Evolutionary conservation across 2,888 invertebrate species (phyloP), one percentile per base, ranked within the genome.

Genomic region (Diogma glabrata): DNA sequence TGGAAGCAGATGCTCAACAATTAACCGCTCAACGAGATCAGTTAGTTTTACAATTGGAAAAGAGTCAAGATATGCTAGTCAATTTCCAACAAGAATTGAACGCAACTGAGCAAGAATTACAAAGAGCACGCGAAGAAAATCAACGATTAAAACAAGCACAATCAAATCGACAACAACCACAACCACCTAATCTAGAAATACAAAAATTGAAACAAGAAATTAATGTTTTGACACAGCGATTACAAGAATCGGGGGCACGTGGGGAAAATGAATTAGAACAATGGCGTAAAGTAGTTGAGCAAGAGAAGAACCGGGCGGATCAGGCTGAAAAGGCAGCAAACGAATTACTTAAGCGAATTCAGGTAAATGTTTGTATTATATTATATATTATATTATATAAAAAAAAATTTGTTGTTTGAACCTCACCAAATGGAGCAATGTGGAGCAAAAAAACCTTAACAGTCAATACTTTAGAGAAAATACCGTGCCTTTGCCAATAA

Each of bases 11-110:
- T 57, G 80, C 87, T 51, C 89, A 89, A 62, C 89, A 91, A 67
- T 67, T 92, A 60, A 85, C 87, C 16, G 79, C 86, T 57, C 92
- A 92, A 66, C 59, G 69, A 47, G 91, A 92, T 66, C 91, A 92
- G 67, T 69, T 93, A 55, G 89, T 91, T 2, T 81, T 85, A 57
- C 92, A 92, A 66, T 67, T 93, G 64, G 91, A 92, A 67, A 92
- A 93, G 71, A 90, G 89, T 38, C 92, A 92, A 67, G 90, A 91
- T 60, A 90, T 92, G 81, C 72, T 93, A 53, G 84, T 91, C 69
- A 90, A 90, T 69, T 91, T 92, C 85, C 92, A 91, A 67, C 84
- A 90, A 65, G 91, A 92, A 64, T 67, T 92, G 49, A 88, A 87
- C 58, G 79, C 84, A 57, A 84, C 87, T 58, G 91, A 90, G 69